These are phyloP conservation scores for Pomatorhinus ruficollis DNA, from an alignment of 2,113 vertebrate species.

Conservation along the genomic window DNA sequence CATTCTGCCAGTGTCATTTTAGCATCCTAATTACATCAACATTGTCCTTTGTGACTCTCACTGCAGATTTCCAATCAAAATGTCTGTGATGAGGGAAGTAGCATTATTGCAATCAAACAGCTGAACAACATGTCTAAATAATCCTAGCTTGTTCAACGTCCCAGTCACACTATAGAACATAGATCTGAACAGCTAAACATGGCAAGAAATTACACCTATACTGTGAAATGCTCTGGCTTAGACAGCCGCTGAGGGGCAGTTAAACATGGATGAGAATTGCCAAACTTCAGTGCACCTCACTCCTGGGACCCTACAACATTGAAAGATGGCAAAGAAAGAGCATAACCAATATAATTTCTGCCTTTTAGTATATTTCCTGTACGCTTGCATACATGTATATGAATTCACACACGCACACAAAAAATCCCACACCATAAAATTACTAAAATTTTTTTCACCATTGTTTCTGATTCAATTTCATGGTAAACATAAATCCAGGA, in stretches of 20 bases:
- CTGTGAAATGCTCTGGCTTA: background rate
- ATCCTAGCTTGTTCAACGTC: background rate
- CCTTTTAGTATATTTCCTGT: background rate
- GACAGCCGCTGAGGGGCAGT: background rate
- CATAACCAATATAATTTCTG: background rate
- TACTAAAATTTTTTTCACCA: background rate
- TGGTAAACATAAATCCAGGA: background rate
- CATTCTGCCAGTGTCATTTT: constrained; percentile 37
- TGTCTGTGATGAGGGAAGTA: background rate
- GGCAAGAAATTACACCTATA: background rate
- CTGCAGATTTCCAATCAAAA: constrained; percentile 51
- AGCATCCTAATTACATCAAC: constrained; percentile 31
- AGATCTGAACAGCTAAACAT: background rate
- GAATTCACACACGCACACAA: background rate
- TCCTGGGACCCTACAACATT: background rate
- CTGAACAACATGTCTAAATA: constrained; percentile 15
- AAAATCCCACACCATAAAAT: background rate
- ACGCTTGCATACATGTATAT: background rate
- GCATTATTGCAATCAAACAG: constrained; percentile 5
- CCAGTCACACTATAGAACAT: background rate
- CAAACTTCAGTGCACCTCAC: background rate
- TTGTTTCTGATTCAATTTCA: background rate
- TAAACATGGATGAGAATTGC: background rate
- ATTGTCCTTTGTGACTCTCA: constrained; percentile 40
- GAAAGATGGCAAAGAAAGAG: background rate